phyloP scores from a whole-genome alignment of 2,888 invertebrate species.

The Drosophila imparisetae region DNA sequence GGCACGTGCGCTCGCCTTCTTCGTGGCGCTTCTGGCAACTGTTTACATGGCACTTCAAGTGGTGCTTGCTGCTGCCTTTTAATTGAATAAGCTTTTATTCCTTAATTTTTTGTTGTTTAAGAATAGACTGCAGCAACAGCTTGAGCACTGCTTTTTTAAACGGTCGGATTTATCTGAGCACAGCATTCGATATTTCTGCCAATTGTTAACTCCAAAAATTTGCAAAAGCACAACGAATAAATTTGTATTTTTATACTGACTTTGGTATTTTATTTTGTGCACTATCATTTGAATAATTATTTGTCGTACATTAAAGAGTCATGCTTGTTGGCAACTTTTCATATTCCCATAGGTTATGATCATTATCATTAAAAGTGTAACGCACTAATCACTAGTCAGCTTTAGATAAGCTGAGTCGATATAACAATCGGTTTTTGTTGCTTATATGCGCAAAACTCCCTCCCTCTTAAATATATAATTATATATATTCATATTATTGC shows the following conservation, averaged over 20 bases:
- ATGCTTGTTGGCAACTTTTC: neutral
- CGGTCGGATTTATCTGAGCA: neutral
- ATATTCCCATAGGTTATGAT: neutral
- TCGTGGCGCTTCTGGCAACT: slow-evolving; percentile 84
- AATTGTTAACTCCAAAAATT: slow-evolving; percentile 5
- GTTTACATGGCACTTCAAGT: slow-evolving; percentile 85
- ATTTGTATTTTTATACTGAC: slow-evolving; percentile 2
- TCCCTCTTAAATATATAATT: neutral
- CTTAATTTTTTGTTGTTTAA: slow-evolving; percentile 1
- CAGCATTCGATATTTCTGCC: neutral
- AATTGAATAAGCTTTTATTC: slow-evolving; percentile 13
- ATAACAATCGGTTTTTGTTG: neutral
- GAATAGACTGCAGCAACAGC: neutral
- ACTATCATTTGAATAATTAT: neutral
- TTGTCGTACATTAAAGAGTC: neutral
- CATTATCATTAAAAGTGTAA: neutral
- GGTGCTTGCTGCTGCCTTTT: slow-evolving; percentile 67
- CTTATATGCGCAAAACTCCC: neutral
- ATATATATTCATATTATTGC: neutral
- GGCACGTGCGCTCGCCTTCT: slow-evolving; percentile 85
- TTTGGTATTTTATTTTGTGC: neutral
- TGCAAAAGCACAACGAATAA: slow-evolving; percentile 19
- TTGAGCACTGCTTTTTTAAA: neutral
- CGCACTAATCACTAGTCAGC: neutral
- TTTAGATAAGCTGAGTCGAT: neutral